Base-by-base conservation (phyloP, 2,888 invertebrate species). In the Miltochrista miniata region DNA sequence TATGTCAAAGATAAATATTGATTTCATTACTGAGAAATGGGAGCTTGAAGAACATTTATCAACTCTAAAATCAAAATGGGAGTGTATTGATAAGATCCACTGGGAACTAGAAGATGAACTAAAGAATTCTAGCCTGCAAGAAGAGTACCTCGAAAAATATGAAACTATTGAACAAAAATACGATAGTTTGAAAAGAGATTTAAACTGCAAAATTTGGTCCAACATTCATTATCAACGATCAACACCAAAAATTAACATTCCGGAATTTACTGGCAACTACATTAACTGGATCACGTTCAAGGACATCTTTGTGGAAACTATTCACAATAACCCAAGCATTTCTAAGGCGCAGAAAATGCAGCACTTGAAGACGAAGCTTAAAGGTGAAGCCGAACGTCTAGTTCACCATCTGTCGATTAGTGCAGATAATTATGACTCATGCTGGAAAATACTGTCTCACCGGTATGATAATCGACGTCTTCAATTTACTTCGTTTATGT, bases 261-360 rank as follows among this genome's bases (percentile, higher is more conserved):
- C 41, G 0, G 30, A 30, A 13, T 41, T 14, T 13, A 29, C 13
- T 3, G 41, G 14, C 1, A 10, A 13, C 13, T 41, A 30, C 2
- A 41, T 9, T 9, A 12, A 13, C 8, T 40, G 40, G 30, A 8
- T 29, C 9, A 29, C 40, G 5, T 41, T 14, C 3, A 44, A 44
- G 10, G 35, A 35, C 9, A 12, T 44, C 12, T 44, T 44, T 13
- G 3, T 24, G 3, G 29, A 44, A 24, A 24, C 35, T 3, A 24
- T 35, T 7, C 43, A 35, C 18, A 44, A 24, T 12, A 35, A 44
- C 10, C 34, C 43, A 7, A 12, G 7, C 2, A 18, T 44, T 7
- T 12, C 7, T 8, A 44, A 24, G 7, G 35, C 38, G 8, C 38
- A 45, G 15, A 45, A 45, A 30, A 38, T 45, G 31, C 33, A 45